Evolutionary conservation across 2,113 vertebrate genomes (phyloP).

Genomic region (Chaenocephalus aceratus): DNA sequence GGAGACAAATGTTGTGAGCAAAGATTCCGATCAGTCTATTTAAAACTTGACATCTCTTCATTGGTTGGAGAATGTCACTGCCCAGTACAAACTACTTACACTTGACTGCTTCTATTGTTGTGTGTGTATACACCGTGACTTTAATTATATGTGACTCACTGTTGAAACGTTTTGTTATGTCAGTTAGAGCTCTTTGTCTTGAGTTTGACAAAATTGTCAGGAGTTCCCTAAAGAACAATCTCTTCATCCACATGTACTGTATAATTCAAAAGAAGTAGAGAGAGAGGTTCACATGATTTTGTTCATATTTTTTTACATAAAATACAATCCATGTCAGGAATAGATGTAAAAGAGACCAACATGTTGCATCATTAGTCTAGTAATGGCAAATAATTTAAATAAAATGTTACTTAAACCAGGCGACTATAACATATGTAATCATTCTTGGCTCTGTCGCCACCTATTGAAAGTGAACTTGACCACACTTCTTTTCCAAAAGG

Average conservation of each 20-base stretch:
- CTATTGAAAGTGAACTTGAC: neutral
- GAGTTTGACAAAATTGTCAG: slow-evolving; percentile 5
- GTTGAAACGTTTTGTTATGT: neutral
- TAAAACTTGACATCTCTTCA: neutral
- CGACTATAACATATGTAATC: neutral
- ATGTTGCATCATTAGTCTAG: neutral
- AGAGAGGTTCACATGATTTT: neutral
- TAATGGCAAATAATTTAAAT: neutral
- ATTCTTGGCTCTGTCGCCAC: neutral
- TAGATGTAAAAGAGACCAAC: neutral
- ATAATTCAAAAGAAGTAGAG: neutral
- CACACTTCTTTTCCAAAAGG: slow-evolving; percentile 8
- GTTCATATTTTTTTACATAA: too few relatives aligned
- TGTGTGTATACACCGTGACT: neutral
- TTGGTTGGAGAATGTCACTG: neutral
- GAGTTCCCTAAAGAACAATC: slow-evolving; percentile 9
- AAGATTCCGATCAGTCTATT: neutral
- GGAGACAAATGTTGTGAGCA: too few relatives aligned
- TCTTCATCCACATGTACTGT: slow-evolving; percentile 4
- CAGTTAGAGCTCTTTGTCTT: neutral
- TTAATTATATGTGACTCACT: slow-evolving; percentile 30
- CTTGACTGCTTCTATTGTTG: slow-evolving; percentile 16
- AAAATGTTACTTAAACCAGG: neutral
- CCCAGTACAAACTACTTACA: neutral
- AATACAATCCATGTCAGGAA: neutral